These are phyloP conservation scores for Lysiphlebus fabarum DNA, from an alignment of 1,140 invertebrate genomes.

Conservation along the genomic window DNA sequence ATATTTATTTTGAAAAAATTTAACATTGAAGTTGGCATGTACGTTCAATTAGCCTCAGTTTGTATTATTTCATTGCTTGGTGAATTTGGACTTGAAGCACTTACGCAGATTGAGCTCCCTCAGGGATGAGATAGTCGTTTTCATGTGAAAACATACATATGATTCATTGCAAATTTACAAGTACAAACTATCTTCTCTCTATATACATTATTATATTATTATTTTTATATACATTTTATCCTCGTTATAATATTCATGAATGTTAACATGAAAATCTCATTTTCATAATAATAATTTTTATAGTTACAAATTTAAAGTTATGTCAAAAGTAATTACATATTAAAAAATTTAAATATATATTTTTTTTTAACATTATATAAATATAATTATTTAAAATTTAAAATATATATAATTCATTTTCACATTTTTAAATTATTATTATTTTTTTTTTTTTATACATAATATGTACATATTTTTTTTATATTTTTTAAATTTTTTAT, in stretches of 20 bases:
- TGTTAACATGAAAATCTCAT: too few relatives aligned
- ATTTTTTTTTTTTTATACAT: background rate
- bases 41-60: constrained; percentile 21
- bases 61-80: constrained; percentile 11
- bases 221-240: too few relatives aligned
- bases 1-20: constrained; percentile 10
- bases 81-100: constrained; percentile 19
- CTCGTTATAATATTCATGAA: too few relatives aligned
- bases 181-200: constrained; percentile 11
- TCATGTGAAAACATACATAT: constrained; percentile 16
- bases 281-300: too few relatives aligned
- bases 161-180: constrained; percentile 16
- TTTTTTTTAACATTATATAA: too few relatives aligned
- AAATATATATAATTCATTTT: too few relatives aligned
- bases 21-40: constrained; percentile 6
- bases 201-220: constrained; percentile 13
- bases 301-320: too few relatives aligned
- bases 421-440: too few relatives aligned
- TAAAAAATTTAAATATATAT: too few relatives aligned
- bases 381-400: too few relatives aligned
- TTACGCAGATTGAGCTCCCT: constrained; percentile 20
- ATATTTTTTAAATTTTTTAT: constrained; percentile 13
- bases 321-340: too few relatives aligned
- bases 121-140: constrained; percentile 10
- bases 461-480: background rate